phyloP scores from a whole-genome alignment of 1,140 invertebrate genomes.

The Maconellicoccus hirsutus region DNA sequence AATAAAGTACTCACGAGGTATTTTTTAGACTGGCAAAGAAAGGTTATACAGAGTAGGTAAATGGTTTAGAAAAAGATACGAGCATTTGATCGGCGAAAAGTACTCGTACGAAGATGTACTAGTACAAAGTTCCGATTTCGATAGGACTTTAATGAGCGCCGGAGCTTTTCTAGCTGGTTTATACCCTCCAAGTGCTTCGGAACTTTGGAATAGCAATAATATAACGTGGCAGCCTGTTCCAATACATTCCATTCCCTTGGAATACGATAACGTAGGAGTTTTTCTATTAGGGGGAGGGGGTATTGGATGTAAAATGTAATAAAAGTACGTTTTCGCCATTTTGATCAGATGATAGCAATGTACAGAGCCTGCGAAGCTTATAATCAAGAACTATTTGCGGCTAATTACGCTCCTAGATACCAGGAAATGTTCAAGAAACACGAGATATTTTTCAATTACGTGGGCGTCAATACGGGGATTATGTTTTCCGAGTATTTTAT shows the following conservation, averaged over 20 bases:
- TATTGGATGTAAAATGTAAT: background rate
- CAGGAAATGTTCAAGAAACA: slow-evolving; percentile 23
- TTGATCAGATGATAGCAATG: slow-evolving; percentile 9
- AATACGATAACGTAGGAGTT: slow-evolving; percentile 47
- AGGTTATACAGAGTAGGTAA: slow-evolving; percentile 25
- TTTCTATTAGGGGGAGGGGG: background rate
- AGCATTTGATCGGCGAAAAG: slow-evolving; percentile 39
- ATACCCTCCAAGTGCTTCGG: slow-evolving; percentile 47
- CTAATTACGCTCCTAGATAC: slow-evolving; percentile 18
- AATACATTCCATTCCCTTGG: slow-evolving; percentile 60
- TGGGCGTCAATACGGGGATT: slow-evolving; percentile 21
- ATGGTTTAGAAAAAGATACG: slow-evolving; percentile 43
- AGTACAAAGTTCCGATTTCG: slow-evolving; percentile 68
- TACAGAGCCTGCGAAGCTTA: slow-evolving; percentile 4
- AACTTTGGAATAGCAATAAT: slow-evolving; percentile 50
- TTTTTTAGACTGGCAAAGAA: slow-evolving; percentile 23
- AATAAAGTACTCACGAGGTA: too few species aligned
- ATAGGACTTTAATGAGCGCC: slow-evolving; percentile 84
- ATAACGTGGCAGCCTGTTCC: slow-evolving; percentile 83
- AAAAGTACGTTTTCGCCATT: too few species aligned
- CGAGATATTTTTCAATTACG: slow-evolving; percentile 22
- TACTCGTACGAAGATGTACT: slow-evolving; percentile 50
- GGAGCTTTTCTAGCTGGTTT: slow-evolving; percentile 66
- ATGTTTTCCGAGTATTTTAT: background rate
- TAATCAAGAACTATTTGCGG: background rate